Evolutionary conservation across 2,888 invertebrate genomes (phyloP).

Genomic region (Drosophila paramelanica): DNA sequence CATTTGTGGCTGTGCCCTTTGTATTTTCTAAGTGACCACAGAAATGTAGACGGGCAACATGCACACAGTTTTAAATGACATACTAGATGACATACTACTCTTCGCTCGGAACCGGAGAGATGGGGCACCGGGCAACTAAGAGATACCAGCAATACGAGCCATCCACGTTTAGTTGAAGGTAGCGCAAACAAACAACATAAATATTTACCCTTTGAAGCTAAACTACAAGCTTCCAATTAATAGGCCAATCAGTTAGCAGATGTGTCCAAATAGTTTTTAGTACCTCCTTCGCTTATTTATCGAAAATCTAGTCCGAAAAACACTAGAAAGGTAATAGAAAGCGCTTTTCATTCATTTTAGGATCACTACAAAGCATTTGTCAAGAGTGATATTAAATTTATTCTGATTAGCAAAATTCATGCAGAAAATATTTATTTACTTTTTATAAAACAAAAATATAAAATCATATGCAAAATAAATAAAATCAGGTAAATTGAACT

Average conservation of each 20-base stretch:
- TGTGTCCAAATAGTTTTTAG: slow-evolving; percentile 4
- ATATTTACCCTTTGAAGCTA: slow-evolving; percentile 44
- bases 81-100: slow-evolving; percentile 51
- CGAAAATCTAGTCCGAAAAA: background rate
- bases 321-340: background rate
- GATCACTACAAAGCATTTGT: no score
- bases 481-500: no score
- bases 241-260: slow-evolving; percentile 50
- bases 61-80: slow-evolving; percentile 71
- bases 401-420: no score
- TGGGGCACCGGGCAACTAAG: background rate
- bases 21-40: slow-evolving; percentile 76
- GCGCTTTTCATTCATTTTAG: background rate
- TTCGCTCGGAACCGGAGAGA: background rate
- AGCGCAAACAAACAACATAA: slow-evolving; percentile 41
- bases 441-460: no score
- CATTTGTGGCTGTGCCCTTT: slow-evolving; percentile 43
- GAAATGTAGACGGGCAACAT: slow-evolving; percentile 76
- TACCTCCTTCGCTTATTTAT: slow-evolving; percentile 1
- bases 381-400: no score
- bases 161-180: slow-evolving; percentile 23
- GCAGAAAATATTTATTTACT: no score
- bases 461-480: no score
- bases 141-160: slow-evolving; percentile 9
- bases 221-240: slow-evolving; percentile 56